phyloP scores from a whole-genome alignment of 1,140 invertebrate genomes.

The Aphelinus atriplicis region DNA sequence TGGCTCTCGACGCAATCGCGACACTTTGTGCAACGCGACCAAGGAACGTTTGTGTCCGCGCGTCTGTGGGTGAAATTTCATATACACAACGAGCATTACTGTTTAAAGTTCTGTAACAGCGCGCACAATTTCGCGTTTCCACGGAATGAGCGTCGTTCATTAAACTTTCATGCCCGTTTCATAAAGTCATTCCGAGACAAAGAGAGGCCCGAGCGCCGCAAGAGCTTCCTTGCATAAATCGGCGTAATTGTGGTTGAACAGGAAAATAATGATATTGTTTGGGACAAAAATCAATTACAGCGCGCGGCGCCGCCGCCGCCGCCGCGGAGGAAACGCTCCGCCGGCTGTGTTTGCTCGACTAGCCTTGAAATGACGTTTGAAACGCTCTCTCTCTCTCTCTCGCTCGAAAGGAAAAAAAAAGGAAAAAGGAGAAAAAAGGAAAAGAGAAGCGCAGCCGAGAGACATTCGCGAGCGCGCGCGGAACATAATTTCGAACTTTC shows the following conservation, averaged over 20 bases:
- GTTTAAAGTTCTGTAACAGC: too few relatives aligned
- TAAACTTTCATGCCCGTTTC: neutral
- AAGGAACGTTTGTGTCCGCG: too few relatives aligned
- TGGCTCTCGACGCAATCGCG: too few relatives aligned
- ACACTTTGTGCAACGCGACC: too few relatives aligned
- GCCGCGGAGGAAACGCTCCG: too few relatives aligned
- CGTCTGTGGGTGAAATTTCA: too few relatives aligned
- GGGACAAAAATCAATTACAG: too few relatives aligned
- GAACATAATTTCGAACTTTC: constrained; percentile 16
- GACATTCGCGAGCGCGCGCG: neutral
- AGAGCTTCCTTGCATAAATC: neutral
- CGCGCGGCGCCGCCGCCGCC: too few relatives aligned
- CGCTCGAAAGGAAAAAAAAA: too few relatives aligned
- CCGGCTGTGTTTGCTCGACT: too few relatives aligned
- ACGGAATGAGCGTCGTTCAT: neutral
- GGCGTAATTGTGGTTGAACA: neutral
- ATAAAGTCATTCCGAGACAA: neutral
- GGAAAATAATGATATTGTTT: neutral
- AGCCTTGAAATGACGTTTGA: constrained; percentile 7
- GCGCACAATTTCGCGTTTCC: neutral
- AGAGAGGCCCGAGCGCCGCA: neutral
- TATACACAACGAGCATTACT: too few relatives aligned
- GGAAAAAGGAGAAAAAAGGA: neutral
- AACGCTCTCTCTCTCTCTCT: too few relatives aligned
- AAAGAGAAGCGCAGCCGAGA: neutral